Evolutionary conservation across 2,797 vertebrate genomes (phyloP).

Genomic region (Pantherophis vulpinus): DNA sequence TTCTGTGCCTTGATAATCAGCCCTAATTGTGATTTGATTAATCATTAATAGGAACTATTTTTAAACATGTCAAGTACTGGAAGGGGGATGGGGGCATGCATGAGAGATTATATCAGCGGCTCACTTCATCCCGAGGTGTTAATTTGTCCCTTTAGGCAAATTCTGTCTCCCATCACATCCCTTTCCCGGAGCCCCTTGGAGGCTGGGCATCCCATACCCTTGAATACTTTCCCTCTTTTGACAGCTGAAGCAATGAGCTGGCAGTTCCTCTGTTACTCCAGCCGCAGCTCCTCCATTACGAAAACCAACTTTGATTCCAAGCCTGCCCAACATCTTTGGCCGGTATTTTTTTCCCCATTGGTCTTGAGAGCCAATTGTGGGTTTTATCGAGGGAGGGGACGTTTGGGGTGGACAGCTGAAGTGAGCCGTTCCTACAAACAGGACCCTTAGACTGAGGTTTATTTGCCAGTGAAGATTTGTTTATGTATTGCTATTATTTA

Average conservation of each 20-base stretch:
- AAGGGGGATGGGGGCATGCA: neutral
- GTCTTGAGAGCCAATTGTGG: neutral
- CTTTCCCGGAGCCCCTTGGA: neutral
- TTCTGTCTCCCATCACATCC: neutral
- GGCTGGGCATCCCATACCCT: neutral
- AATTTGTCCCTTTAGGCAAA: neutral
- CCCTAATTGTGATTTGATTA: neutral
- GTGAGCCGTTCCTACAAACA: neutral
- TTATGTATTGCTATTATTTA: neutral
- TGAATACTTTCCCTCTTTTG: neutral
- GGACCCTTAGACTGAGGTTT: neutral
- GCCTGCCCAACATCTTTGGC: neutral
- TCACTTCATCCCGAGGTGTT: neutral
- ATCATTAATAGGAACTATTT: neutral
- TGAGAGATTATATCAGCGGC: neutral
- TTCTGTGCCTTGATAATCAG: neutral
- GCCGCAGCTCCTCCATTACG: neutral
- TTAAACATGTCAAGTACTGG: neutral
- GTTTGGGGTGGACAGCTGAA: neutral
- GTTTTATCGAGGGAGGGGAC: neutral
- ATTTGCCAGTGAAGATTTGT: neutral
- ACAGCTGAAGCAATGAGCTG: neutral
- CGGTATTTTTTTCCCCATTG: neutral
- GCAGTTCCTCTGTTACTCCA: neutral
- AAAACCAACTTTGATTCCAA: neutral